Conservation (phyloP, 2,797 vertebrate species). For the Coregonus ussuriensis region DNA sequence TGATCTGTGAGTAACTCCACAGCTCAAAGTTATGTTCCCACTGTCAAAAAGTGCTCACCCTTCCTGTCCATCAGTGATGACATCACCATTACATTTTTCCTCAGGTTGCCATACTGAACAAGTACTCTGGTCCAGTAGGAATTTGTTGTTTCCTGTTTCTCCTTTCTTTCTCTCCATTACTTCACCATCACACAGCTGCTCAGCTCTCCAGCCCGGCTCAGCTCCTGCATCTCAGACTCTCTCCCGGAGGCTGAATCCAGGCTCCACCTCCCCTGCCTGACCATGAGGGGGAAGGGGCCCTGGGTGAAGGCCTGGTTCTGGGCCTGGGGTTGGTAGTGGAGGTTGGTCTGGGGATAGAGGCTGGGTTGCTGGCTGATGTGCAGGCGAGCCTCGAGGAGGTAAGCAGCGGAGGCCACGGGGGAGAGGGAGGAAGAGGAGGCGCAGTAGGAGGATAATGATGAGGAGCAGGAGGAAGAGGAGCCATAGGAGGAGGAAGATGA, state of each 20-base stretch:
- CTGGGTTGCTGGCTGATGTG: slow-evolving; percentile 80
- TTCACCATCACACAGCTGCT: slow-evolving; percentile 92
- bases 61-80: not conserved
- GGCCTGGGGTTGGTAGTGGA: slow-evolving; percentile 57
- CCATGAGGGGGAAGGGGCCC: slow-evolving; percentile 49
- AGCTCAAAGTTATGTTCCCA: slow-evolving; percentile 4
- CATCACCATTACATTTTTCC: slow-evolving; percentile 8
- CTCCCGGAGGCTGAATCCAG: slow-evolving; percentile 56
- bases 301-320: slow-evolving; percentile 52
- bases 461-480: slow-evolving; percentile 20
- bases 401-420: slow-evolving; percentile 86
- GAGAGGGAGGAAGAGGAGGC: slow-evolving; percentile 63
- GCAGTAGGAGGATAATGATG: slow-evolving; percentile 37
- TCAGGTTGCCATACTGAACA: slow-evolving; percentile 6
- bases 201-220: slow-evolving; percentile 67
- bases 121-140: slow-evolving; percentile 5
- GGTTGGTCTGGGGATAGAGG: slow-evolving; percentile 46
- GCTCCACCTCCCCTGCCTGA: slow-evolving; percentile 77
- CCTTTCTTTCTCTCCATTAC: slow-evolving; percentile 42
- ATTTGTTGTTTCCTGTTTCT: slow-evolving; percentile 13
- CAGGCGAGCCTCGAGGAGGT: slow-evolving; percentile 86
- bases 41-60: not conserved
- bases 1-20: not conserved
- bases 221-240: slow-evolving; percentile 67
- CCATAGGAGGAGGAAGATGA: slow-evolving; percentile 17